Base-by-base conservation (phyloP, 2,113 vertebrate genomes). In the Paradisaea rubra region DNA sequence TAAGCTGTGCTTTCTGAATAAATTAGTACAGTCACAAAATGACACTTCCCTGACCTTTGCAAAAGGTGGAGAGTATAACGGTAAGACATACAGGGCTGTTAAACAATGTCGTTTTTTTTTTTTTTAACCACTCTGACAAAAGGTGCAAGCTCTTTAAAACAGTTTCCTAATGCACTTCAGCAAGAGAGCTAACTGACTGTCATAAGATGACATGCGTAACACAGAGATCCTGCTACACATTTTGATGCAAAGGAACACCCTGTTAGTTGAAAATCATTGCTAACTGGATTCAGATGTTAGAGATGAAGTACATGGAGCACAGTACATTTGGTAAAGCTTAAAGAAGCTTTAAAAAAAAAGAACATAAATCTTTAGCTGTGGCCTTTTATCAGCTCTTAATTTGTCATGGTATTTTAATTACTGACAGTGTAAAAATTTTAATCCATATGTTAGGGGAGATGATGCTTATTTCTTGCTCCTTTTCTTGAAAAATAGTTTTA, bases 361-460 rank as follows among this genome's bases (percentile, higher is more conserved):
- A 96, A 77, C 92, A 93, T 98, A 97, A 98, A 98, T 97, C 96
- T 97, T 96, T 76, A 86, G 81, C 92, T 93, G 84, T 95, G 94
- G 97, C 89, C 97, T 98, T 98, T 98, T 98, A 98, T 98, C 98
- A 97, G 95, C 72, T 94, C 95, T 96, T 97, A 97, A 97, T 97
- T 98, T 96, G 96, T 97, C 97, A 97, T 89, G 95, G 95, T 97
- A 97, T 97, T 97, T 97, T 97, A 97, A 98, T 98, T 95, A 97
- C 81, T 95, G 96, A 91, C 96, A 96, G 95, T 93, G 64, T 89
- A 97, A 95, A 97, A 97, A 92, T 95, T 89, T 47, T 96, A 89
- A 97, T 96, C 97, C 97, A 97, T 96, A 96, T 97, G 97, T 93
- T 96, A 88, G 81, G 76, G 77, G 77, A 96, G n/a, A 85, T 2